Base-by-base conservation (phyloP, 2,113 vertebrate species). In the Mormyrus iriodes region DNA sequence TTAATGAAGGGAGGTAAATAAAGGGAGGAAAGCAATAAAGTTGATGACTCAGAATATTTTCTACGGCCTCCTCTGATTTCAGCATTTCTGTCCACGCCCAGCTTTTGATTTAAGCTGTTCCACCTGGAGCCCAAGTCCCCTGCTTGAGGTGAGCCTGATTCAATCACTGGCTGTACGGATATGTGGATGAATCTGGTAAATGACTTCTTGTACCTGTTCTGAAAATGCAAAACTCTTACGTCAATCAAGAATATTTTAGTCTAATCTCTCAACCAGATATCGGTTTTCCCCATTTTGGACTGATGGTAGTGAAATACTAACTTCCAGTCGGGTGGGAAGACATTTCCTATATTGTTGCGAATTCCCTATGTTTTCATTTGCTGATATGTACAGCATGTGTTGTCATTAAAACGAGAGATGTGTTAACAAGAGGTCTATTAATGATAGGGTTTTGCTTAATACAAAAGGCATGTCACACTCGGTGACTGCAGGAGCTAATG, bases 1-100 rank as follows among this genome's bases (percentile, higher is more conserved):
- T 86, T 86, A 86, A 53, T 53, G 49, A 53, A 53, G 27, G 51
- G 48, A 51, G n/a, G 85, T 86, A 53, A 69, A 69, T 69, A 69
- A 69, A 69, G n/a, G 61, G 61, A 31, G 49, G 27, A 31, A 55
- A 39, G 85, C 51, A 86, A 86, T 53, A 86, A 52, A 86, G 27
- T 48, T 15, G 49, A 52, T 53, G 51, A 52, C 1, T 87, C 87
- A 21, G 53, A 46, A 88, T 44, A 88, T 86, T 53, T 35, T 86
- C 49, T 31, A 86, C 31, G 8, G 27, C 12, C n/a, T 86, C 49
- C 85, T 48, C 27, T 51, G 5, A 19, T 53, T 86, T 52, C 51
- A 53, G 85, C 27, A 86, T 48, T 53, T 86, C 49, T 35, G 48
- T 86, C 49, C 19, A 15, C 21, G 27, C 49, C 27, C 49, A 52